Evolutionary conservation across 2,113 vertebrate genomes (phyloP), one percentile per base, ranked within the genome.

Genomic region (Cervus canadensis): DNA sequence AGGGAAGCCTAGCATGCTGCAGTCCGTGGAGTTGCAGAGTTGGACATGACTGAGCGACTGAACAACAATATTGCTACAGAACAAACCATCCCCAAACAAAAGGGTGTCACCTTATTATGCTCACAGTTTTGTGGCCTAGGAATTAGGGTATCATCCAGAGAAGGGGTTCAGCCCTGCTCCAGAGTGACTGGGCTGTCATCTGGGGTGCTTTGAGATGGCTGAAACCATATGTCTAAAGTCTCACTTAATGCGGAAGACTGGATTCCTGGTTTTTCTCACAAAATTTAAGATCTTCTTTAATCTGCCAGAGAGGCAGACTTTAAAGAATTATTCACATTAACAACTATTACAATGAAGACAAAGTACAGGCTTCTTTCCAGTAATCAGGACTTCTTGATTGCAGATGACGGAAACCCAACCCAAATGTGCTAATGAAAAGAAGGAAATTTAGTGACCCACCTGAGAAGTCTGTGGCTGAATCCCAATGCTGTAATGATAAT

Each of bases 161-260:
- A 16, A 43, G 54, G 12, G 25, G 54, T 57, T 76, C 48, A 1
- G 7, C n/a, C 54, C 33, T 79, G 87, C 43, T 71, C 36, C 52
- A n/a, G 11, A 26, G 60, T 54, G 48, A 1, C 54, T 1, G 43
- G 23, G 67, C 26, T 14, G 48, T 57, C 28, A 1, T 26, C 25
- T 48, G 4, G 71, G 60, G 9, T 28, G 33, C 60, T 11, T 7
- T 12, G 57, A 30, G 13, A 17, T 5, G 14, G 30, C 52, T 23
- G 28, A 56, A 7, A 26, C 33, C 7, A 0, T 14, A 2, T 17
- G 36, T 23, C 57, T 21, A 5, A 30, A n/a, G 48, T 45, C 56
- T 89, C 0, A 0, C 28, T 40, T 28, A 15, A 2, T 12, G 40
- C 0, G 0, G 15, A 10, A 40, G 76, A 28, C 16, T 36, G 19